phyloP scores from a whole-genome alignment of 1,140 invertebrate species.

The Scaptomyza hsui region DNA sequence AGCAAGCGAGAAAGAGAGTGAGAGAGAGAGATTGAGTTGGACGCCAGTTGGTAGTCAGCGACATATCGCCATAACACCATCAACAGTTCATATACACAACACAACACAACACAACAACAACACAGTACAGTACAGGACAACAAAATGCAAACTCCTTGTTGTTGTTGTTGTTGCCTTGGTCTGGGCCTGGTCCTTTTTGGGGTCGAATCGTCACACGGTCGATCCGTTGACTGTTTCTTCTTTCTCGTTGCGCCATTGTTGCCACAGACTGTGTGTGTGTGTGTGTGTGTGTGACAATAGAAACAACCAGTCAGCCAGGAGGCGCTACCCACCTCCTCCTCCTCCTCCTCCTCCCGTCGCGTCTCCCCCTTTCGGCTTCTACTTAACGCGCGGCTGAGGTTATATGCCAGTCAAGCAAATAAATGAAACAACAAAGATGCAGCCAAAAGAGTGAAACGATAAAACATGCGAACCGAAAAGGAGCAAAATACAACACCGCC shows the following conservation, averaged over 20 bases:
- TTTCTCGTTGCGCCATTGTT: conserved; percentile 60
- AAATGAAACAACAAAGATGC: conserved; percentile 77
- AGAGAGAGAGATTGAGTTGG: neutral
- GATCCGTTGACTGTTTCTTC: conserved; percentile 4
- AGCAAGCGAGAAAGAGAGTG: too few relatives aligned
- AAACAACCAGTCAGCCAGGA: conserved; percentile 34
- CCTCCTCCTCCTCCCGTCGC: neutral
- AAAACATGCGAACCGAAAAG: conserved; percentile 75
- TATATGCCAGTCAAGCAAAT: conserved; percentile 80
- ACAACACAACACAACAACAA: conserved; percentile 28
- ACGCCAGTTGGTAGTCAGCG: conserved; percentile 57
- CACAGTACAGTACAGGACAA: conserved; percentile 33
- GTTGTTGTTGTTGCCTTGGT: conserved; percentile 7
- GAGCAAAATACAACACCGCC: conserved; percentile 48
- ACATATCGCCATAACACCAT: conserved; percentile 81
- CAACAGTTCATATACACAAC: conserved; percentile 73
- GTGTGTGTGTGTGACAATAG: conserved; percentile 80
- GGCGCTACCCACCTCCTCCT: conserved; percentile 6
- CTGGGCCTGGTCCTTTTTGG: conserved; percentile 55
- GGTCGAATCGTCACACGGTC: conserved; percentile 71
- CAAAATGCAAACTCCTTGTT: conserved; percentile 28
- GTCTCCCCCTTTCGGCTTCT: conserved; percentile 18
- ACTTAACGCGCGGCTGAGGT: conserved; percentile 63
- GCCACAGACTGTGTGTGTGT: conserved; percentile 66
- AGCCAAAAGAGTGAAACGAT: conserved; percentile 41